Evolutionary conservation across 2,113 vertebrate genomes (phyloP).

Genomic region (Oncorhynchus gorbuscha): DNA sequence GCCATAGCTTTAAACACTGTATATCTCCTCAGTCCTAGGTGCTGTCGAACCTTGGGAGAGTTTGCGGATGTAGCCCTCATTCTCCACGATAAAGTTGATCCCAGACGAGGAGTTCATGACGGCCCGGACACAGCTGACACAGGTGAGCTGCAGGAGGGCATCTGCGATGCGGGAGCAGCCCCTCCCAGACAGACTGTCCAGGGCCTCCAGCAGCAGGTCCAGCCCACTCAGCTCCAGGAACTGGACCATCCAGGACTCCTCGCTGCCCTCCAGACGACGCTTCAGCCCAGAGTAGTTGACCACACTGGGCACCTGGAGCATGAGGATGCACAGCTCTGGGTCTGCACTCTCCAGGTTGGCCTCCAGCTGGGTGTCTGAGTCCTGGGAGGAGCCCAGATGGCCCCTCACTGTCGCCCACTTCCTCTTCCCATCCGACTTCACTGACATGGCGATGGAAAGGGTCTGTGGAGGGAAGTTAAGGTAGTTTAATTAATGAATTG

Average conservation of each 20-base stretch:
- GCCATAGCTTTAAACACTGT: background rate
- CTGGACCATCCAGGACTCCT: slow-evolving; percentile 93
- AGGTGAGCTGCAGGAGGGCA: slow-evolving; percentile 94
- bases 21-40: background rate
- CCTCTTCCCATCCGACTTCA: slow-evolving; percentile 80
- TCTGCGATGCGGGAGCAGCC: slow-evolving; percentile 90
- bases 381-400: slow-evolving; percentile 84
- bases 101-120: slow-evolving; percentile 93
- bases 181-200: slow-evolving; percentile 89
- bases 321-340: slow-evolving; percentile 92
- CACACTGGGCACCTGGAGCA: slow-evolving; percentile 91
- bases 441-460: background rate
- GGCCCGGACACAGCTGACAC: slow-evolving; percentile 89
- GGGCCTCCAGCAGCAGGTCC: slow-evolving; percentile 92
- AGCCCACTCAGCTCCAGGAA: slow-evolving; percentile 93
- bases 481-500: no score
- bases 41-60: slow-evolving; percentile 86
- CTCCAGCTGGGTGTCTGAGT: slow-evolving; percentile 82
- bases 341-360: slow-evolving; percentile 95
- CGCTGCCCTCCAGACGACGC: slow-evolving; percentile 88
- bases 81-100: slow-evolving; percentile 92
- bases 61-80: slow-evolving; percentile 92
- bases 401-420: slow-evolving; percentile 89
- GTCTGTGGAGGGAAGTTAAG: no score
- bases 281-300: slow-evolving; percentile 96